Conservation (phyloP, 2,113 vertebrate species). For the Eulacestoma nigropectus region DNA sequence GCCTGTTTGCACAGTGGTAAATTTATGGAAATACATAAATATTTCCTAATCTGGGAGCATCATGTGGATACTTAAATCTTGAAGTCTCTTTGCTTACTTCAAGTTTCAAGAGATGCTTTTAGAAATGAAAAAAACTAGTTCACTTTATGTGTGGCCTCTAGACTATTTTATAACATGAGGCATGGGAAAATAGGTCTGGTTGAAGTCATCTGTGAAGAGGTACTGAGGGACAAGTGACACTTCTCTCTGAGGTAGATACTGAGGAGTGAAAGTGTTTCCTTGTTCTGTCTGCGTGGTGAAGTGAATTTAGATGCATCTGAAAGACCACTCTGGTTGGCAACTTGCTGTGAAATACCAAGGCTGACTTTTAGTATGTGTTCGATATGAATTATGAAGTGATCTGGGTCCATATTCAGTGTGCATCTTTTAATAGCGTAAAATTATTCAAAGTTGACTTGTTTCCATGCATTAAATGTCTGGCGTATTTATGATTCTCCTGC, state of each 20-base stretch:
- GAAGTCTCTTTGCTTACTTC: background rate
- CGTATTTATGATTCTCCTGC: constrained; percentile 55
- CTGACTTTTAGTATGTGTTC: constrained; percentile 40
- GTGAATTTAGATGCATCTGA: background rate
- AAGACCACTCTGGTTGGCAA: background rate
- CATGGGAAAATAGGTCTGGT: background rate
- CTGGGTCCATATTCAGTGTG: constrained; percentile 50
- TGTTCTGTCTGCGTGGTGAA: background rate
- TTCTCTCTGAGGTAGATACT: background rate
- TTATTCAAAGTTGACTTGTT: constrained; percentile 64
- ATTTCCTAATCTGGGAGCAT: constrained; percentile 14
- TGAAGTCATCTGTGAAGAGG: background rate
- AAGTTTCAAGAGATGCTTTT: background rate
- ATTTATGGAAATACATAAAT: constrained; percentile 24
- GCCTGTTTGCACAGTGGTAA: background rate
- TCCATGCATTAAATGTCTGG: constrained; percentile 42
- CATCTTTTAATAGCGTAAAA: constrained; percentile 58
- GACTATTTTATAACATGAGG: background rate
- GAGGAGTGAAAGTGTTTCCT: background rate
- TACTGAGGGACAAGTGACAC: background rate
- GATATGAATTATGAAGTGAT: constrained; percentile 67
- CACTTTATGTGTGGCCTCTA: background rate
- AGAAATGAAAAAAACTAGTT: background rate
- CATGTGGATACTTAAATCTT: background rate
- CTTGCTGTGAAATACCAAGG: background rate